phyloP scores from a whole-genome alignment of 2,888 invertebrate genomes.

The Drosophila siamana region DNA sequence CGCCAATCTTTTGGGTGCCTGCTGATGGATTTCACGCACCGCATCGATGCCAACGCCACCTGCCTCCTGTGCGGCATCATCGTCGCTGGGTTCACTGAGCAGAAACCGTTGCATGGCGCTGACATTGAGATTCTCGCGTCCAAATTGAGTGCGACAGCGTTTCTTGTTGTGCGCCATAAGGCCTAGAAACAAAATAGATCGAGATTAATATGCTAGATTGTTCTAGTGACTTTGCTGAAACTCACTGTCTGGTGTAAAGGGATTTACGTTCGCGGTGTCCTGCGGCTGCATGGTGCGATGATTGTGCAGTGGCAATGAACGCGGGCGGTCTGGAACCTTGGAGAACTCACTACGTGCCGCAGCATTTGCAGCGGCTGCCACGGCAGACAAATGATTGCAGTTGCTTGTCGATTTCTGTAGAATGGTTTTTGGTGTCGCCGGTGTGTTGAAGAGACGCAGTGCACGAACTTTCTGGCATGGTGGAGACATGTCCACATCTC shows the following conservation, averaged over 20 bases:
- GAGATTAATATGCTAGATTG: not conserved
- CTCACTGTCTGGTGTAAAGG: conserved; percentile 92
- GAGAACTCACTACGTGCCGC: conserved; percentile 49
- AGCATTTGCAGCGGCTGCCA: conserved; percentile 64
- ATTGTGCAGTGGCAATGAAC: conserved; percentile 85
- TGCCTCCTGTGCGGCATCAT: conserved; percentile 57
- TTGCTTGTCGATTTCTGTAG: conserved; percentile 87
- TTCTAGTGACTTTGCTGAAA: not conserved
- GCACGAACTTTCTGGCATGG: conserved; percentile 88
- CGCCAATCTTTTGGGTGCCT: conserved; percentile 90
- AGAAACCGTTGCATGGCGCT: conserved; percentile 77
- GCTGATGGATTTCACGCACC: conserved; percentile 87
- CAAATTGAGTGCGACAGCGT: conserved; percentile 84
- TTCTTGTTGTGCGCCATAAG: conserved; percentile 84
- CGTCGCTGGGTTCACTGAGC: conserved; percentile 67
- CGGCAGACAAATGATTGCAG: conserved; percentile 83
- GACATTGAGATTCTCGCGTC: conserved; percentile 82
- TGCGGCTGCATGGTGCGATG: conserved; percentile 76
- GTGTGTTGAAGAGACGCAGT: conserved; percentile 92
- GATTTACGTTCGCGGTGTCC: conserved; percentile 91
- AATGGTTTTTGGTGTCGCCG: conserved; percentile 94
- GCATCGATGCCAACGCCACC: conserved; percentile 83
- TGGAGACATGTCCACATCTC: conserved; percentile 83
- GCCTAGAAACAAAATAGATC: conserved; percentile 61
- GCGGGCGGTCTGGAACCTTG: conserved; percentile 82